Evolutionary conservation across 2,113 vertebrate species (phyloP), one percentile per base, ranked within the genome.

Genomic region (Psettodes erumei): DNA sequence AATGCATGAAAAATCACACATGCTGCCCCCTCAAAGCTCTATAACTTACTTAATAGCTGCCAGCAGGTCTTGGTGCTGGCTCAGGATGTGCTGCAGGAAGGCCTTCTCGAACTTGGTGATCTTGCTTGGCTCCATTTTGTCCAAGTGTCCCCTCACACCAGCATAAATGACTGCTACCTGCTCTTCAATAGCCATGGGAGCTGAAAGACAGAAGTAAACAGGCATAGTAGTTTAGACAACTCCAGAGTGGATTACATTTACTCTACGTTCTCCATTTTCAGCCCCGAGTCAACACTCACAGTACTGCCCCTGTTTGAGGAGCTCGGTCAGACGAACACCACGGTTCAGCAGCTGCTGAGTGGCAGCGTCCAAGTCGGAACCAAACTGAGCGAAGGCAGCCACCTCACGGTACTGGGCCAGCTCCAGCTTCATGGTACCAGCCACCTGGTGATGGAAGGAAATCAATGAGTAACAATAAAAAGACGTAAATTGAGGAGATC

Each of bases 391-490:
- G 2, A 99, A 99, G 66, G 97, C 98, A 40, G 97, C 98, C 0
- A 99, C 97, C 85, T 98, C 97, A 48, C 97, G 96, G 83, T 98
- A 98, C 94, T 98, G 98, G 74, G 97, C 97, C 92, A 99, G 53
- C 79, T 99, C 97, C 87, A 98, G 93, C 91, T 99, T 99, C 98
- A 98, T 98, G 83, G 98, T 98, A 83, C 98, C 97, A 0, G 97
- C 97, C 93, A 99, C 97, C 97, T 98, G 75, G 25, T 1, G 69
- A 54, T 1, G 8, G 12, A 27, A 8, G 35, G 35, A 15, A 32
- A 64, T 32, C 9, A n/a, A 3, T 3, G 2, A 13, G 62, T 65
- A 23, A 62, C 40, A 37, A 21, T 69, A 18, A 35, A n/a, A 48
- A 56, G 16, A 45, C 8, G 18, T 11, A n/a, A 2, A 19, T 4